These are phyloP conservation scores for Aleiodes leptofemur DNA, from an alignment of 2,888 invertebrate genomes.

Conservation along the genomic window DNA sequence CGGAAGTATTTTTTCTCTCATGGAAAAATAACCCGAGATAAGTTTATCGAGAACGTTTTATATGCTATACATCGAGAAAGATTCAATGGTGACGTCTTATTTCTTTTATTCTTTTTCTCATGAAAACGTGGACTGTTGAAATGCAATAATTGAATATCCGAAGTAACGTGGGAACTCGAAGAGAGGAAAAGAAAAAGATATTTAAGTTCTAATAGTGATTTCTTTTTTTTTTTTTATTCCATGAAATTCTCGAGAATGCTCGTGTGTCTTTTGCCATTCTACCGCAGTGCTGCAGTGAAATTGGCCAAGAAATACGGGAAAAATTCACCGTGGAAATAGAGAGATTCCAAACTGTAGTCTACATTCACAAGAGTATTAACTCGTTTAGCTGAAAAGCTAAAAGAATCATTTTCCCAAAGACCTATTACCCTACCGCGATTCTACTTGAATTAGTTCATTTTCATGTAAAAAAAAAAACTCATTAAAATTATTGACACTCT, in stretches of 20 bases:
- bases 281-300: slow-evolving; percentile 35
- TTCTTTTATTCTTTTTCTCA: slow-evolving; percentile 12
- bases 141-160: slow-evolving; percentile 43
- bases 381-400: slow-evolving; percentile 34
- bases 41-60: slow-evolving; percentile 1
- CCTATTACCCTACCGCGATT: no score
- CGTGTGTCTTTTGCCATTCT: slow-evolving; percentile 1
- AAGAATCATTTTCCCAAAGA: background rate
- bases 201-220: no score
- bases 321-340: slow-evolving; percentile 39
- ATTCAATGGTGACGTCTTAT: background rate
- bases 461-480: no score
- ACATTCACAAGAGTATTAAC: slow-evolving; percentile 52
- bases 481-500: no score
- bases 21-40: slow-evolving; percentile 7
- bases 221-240: background rate
- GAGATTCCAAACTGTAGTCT: slow-evolving; percentile 41
- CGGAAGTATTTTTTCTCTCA: background rate
- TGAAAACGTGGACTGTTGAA: slow-evolving; percentile 19
- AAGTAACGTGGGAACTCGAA: slow-evolving; percentile 50
- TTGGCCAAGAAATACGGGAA: slow-evolving; percentile 33
- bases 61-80: background rate
- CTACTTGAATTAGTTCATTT: background rate
- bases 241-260: slow-evolving; percentile 48
- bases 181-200: slow-evolving; percentile 49